Evolutionary conservation across 2,888 invertebrate species (phyloP).

Genomic region (Encarsia formosa): DNA sequence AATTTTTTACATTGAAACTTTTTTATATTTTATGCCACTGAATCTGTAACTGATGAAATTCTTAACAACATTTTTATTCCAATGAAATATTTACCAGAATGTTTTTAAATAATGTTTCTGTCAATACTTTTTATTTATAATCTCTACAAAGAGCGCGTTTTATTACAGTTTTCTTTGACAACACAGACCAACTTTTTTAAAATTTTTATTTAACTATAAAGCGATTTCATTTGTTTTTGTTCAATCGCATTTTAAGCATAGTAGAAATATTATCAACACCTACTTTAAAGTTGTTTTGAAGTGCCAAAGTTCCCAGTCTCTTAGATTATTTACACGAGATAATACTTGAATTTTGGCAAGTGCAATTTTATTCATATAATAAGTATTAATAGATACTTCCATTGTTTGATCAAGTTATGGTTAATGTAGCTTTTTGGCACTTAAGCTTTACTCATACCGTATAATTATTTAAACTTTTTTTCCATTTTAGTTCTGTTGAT

Average conservation of each 20-base stretch:
- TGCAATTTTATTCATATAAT: conserved; percentile 24
- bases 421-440: conserved; percentile 26
- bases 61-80: no score
- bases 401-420: conserved; percentile 27
- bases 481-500: no score
- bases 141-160: no score
- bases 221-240: conserved; percentile 11
- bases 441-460: conserved; percentile 23
- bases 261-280: conserved; percentile 27
- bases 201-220: conserved; percentile 12
- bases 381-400: conserved; percentile 28
- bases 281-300: conserved; percentile 20
- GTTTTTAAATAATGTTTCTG: no score
- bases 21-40: no score
- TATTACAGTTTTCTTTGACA: background rate
- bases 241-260: conserved; percentile 5
- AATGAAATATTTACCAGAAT: no score
- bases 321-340: conserved; percentile 27
- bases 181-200: conserved; percentile 16
- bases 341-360: conserved; percentile 25
- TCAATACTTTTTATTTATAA: no score
- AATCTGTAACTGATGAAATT: no score
- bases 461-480: no score
- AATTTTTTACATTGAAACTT: no score
- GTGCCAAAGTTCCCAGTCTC: conserved; percentile 29